Evolutionary conservation across 2,797 vertebrate species (phyloP), one percentile per base, ranked within the genome.

Genomic region (Centropyge bicolor): DNA sequence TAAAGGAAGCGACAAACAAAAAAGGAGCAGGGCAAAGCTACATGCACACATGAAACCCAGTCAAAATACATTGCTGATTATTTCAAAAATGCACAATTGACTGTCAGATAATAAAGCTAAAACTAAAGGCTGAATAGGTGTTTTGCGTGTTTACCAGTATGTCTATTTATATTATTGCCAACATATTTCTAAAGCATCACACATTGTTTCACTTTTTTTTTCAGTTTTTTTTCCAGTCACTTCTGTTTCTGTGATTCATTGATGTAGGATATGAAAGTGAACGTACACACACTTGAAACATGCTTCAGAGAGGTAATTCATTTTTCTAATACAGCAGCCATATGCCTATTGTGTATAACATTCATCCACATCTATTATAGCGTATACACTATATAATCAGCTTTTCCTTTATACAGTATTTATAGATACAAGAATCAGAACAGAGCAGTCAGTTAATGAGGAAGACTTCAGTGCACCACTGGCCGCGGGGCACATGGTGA

Each of bases 361-460:
- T 74, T 76, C 52, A 61, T 62, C 43, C 54, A 24, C 19, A 69
- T 82, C 14, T 56, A 8, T 38, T 64, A 16, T 36, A 65, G n/a
- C 61, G 75, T n/a, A 7, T 48, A 76, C 43, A 55, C 46, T 74
- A 52, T 67, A 65, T 66, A 65, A 78, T 77, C 76, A 83, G 77
- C 31, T 70, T 72, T 83, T 73, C 40, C 72, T 90, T 87, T 78
- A 79, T 78, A 75, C 70, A 83, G 80, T 82, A 89, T 86, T 90
- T 82, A 85, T 88, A 90, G 81, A 89, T 82, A 78, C 79, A 81
- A 71, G 74, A 76, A 79, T 70, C 72, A 81, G 77, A 88, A 80
- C 82, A 76, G 76, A 90, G 59, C 82, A 86, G 78, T 63, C 78
- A 60, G 84, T 88, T 93, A 94, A 94, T 94, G 91, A 93, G 90